Percentiles rank a stretch among this genome's conserved stretches.
These are phyloP conservation scores for Stichodactyla helianthus DNA, from an alignment of 64 coral and sea anemone species.

Conservation along the genomic window DNA sequence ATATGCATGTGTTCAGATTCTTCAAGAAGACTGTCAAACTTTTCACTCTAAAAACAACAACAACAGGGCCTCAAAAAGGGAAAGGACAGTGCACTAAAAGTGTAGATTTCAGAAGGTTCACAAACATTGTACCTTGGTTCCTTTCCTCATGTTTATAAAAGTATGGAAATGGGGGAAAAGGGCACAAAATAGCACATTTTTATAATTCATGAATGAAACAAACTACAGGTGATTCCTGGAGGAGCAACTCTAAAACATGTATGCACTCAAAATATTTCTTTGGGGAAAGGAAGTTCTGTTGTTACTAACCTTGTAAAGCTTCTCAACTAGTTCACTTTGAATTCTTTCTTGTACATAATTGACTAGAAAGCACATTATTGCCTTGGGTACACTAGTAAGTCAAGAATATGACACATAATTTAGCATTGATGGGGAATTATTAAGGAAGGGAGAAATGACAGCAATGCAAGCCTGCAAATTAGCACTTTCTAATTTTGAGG, in stretches of 20 bases:
- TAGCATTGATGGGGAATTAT: background rate
- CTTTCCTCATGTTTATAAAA: no score
- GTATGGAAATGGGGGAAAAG: no score
- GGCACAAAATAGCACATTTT: background rate
- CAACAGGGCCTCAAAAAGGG: no score
- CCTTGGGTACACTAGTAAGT: constrained; percentile 77
- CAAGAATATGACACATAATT: background rate
- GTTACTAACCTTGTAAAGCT: constrained; percentile 88
- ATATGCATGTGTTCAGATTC: constrained; percentile 97
- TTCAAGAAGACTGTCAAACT: constrained; percentile 81
- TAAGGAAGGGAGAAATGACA: background rate
- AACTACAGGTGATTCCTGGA: no score
- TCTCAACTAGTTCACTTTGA: constrained; percentile 97
- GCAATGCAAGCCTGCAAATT: no score
- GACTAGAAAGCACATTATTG: constrained; percentile 97
- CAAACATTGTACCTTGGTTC: no score
- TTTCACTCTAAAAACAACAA: constrained; percentile 63
- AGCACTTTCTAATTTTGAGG: no score
- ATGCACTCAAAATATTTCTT: no score
- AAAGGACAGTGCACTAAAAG: no score
- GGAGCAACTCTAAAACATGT: no score
- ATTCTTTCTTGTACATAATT: constrained; percentile 97
- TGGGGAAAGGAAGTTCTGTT: no score
- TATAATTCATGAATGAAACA: background rate
- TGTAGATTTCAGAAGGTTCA: no score